Evolutionary conservation across 2,888 invertebrate genomes (phyloP).

Genomic region (Monoplex corrugatus): DNA sequence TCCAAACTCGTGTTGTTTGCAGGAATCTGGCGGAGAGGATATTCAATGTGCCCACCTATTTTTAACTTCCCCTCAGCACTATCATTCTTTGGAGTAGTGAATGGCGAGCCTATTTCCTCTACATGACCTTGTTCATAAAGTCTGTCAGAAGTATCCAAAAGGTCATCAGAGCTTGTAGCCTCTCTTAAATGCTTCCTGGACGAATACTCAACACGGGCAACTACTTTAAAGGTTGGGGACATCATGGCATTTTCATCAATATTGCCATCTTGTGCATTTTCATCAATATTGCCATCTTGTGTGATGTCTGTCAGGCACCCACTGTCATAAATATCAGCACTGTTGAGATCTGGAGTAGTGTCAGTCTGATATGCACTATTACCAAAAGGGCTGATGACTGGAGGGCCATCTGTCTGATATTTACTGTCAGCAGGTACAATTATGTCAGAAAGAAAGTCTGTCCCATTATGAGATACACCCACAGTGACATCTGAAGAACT

Average conservation of each 20-base stretch:
- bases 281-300: neutral
- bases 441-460: too few relatives aligned
- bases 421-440: conserved; percentile 59
- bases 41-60: too few relatives aligned
- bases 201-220: too few relatives aligned
- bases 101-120: neutral
- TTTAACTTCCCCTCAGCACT: too few relatives aligned
- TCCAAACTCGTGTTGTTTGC: too few relatives aligned
- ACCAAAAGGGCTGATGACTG: neutral
- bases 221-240: neutral
- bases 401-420: conserved; percentile 52
- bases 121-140: neutral
- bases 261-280: neutral
- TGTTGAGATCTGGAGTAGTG: neutral
- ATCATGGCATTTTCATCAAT: neutral
- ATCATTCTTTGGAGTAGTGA: too few relatives aligned
- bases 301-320: neutral
- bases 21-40: too few relatives aligned
- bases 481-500: too few relatives aligned
- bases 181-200: too few relatives aligned
- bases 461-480: too few relatives aligned
- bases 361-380: neutral
- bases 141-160: neutral
- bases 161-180: neutral
- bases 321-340: neutral